Evolutionary conservation across 2,797 vertebrate species (phyloP).

Genomic region (Hephaestus fuliginosus): DNA sequence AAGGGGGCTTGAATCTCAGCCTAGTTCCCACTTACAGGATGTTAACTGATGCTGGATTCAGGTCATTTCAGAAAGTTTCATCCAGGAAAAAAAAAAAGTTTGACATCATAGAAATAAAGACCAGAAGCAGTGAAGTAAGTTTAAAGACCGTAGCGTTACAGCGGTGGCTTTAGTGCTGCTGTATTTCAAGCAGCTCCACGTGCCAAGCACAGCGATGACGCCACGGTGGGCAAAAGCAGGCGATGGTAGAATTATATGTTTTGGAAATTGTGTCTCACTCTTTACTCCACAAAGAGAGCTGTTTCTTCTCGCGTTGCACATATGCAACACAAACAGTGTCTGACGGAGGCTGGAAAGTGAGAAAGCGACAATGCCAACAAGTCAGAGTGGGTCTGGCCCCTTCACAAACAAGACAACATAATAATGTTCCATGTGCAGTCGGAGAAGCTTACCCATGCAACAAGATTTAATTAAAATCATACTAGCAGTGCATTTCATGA

Average conservation of each 20-base stretch:
- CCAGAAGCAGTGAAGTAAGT: conserved; percentile 13
- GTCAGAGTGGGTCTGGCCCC: conserved; percentile 33
- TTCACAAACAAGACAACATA: conserved; percentile 34
- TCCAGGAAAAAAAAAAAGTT: not conserved
- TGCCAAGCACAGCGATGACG: conserved; percentile 53
- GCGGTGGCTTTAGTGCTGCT: conserved; percentile 15
- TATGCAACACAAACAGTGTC: conserved; percentile 59
- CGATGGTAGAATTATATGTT: conserved; percentile 69
- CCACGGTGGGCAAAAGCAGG: conserved; percentile 46
- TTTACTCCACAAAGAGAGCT: conserved; percentile 63
- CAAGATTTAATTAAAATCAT: not conserved
- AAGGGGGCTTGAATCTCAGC: not conserved
- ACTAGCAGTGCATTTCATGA: conserved; percentile 24
- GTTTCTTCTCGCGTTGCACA: conserved; percentile 50
- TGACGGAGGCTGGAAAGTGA: conserved; percentile 66
- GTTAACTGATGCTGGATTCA: conserved; percentile 1
- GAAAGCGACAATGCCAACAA: conserved; percentile 58
- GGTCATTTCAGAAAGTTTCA: conserved; percentile 10
- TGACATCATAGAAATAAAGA: not conserved
- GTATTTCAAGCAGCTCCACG: conserved; percentile 16
- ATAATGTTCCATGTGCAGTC: conserved; percentile 50
- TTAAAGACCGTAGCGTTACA: conserved; percentile 18
- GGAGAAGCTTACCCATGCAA: conserved; percentile 17
- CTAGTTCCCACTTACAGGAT: not conserved
- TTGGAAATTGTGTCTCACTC: conserved; percentile 74